These are phyloP conservation scores for Mylabris sibirica DNA, from an alignment of 2,888 invertebrate genomes.

Conservation along the genomic window DNA sequence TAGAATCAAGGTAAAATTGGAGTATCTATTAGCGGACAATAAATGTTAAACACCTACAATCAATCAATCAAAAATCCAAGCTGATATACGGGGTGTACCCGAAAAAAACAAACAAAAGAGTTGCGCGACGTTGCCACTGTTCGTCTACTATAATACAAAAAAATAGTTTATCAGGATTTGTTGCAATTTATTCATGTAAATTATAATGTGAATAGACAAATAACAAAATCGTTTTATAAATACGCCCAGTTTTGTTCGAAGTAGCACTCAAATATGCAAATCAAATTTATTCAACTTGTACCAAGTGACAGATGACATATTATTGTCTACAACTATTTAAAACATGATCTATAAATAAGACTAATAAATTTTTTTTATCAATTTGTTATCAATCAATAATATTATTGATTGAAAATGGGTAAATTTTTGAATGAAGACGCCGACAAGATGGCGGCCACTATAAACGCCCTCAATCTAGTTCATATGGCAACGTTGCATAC, in stretches of 20 bases:
- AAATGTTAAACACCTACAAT: not conserved
- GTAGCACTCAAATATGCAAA: constrained; percentile 56
- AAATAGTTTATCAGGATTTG: not conserved
- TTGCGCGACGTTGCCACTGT: not conserved
- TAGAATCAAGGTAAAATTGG: not conserved
- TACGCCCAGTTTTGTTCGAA: constrained; percentile 31
- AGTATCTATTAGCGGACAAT: not conserved
- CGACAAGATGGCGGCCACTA: constrained; percentile 32
- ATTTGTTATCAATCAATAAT: not conserved
- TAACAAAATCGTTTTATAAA: constrained; percentile 20
- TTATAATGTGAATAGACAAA: constrained; percentile 12
- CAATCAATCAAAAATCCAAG: not conserved
- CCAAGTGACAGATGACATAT: constrained; percentile 55
- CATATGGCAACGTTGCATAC: constrained; percentile 38
- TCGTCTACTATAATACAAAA: too few species aligned
- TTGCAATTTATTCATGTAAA: constrained; percentile 14
- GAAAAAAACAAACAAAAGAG: not conserved
- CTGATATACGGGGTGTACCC: constrained; percentile 2
- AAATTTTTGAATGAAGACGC: not conserved
- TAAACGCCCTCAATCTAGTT: constrained; percentile 30
- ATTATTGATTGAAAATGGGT: not conserved
- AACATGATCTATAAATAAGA: constrained; percentile 13
- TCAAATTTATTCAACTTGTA: constrained; percentile 50
- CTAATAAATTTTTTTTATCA: too few species aligned
- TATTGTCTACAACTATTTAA: constrained; percentile 46